Percentiles rank a stretch among this genome's conserved stretches.
Conservation (phyloP, 2,113 vertebrate genomes). For the Perca flavescens region DNA sequence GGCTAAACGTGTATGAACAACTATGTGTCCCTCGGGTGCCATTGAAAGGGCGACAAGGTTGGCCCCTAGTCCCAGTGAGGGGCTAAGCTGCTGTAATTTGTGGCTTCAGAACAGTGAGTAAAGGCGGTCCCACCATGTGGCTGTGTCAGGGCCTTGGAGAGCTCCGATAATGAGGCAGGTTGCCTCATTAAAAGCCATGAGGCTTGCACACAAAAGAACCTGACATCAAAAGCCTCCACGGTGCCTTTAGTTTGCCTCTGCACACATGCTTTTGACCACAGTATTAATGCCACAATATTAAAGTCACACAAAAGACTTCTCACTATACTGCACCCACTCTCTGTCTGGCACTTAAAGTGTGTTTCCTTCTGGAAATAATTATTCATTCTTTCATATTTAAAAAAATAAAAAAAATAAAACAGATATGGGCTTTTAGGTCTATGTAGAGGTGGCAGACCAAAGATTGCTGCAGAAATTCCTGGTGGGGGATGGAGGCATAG, state of each 20-base stretch:
- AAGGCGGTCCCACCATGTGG: conserved; percentile 68
- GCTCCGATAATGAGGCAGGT: conserved; percentile 78
- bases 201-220: conserved; percentile 71
- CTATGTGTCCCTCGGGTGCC: conserved; percentile 65
- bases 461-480: not conserved
- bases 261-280: conserved; percentile 61
- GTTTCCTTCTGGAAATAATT: conserved; percentile 50
- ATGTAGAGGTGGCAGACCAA: not conserved
- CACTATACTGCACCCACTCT: conserved; percentile 3
- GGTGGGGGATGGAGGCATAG: not conserved
- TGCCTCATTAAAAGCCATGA: conserved; percentile 80
- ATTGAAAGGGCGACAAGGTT: conserved; percentile 64
- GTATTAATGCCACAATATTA: conserved; percentile 36
- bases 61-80: conserved; percentile 65
- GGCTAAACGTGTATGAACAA: conserved; percentile 53
- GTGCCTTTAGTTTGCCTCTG: conserved; percentile 57
- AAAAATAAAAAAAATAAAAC: not conserved
- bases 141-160: conserved; percentile 54
- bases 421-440: not conserved
- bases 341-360: conserved; percentile 28
- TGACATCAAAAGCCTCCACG: conserved; percentile 74
- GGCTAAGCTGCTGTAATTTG: conserved; percentile 78
- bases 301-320: conserved; percentile 51
- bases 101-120: conserved; percentile 62
- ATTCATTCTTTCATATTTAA: conserved; percentile 27